These are phyloP conservation scores for Ophion obscuratus DNA, from an alignment of 2,888 invertebrate species.

Conservation along the genomic window DNA sequence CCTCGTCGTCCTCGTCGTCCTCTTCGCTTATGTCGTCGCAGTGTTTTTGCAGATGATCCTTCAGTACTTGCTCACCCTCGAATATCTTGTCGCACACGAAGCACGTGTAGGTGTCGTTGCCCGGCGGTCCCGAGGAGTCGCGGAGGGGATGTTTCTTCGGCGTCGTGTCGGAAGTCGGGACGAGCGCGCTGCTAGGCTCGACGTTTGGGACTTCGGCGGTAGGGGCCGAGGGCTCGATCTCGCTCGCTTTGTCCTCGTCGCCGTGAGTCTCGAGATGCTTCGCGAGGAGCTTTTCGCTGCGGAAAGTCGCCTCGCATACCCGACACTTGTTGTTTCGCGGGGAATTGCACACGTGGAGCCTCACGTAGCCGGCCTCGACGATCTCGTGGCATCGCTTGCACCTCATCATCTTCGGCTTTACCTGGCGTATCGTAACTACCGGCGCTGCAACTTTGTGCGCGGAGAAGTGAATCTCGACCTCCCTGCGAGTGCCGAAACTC, in stretches of 20 bases:
- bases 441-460: conserved; percentile 68
- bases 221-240: conserved; percentile 36
- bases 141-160: conserved; percentile 19
- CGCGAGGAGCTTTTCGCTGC: conserved; percentile 71
- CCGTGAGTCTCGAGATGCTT: conserved; percentile 72
- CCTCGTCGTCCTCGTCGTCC: conserved; percentile 73
- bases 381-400: conserved; percentile 82
- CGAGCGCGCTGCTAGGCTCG: background rate
- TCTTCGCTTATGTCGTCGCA: conserved; percentile 78
- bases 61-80: conserved; percentile 78
- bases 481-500: conserved; percentile 72
- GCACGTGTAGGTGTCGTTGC: conserved; percentile 74
- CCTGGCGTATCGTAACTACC: conserved; percentile 2
- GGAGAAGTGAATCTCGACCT: conserved; percentile 77
- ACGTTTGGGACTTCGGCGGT: conserved; percentile 6
- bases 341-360: conserved; percentile 77
- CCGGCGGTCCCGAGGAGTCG: conserved; percentile 15
- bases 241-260: conserved; percentile 61
- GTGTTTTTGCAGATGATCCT: conserved; percentile 81
- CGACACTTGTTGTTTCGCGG: conserved; percentile 74
- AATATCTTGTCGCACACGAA: conserved; percentile 82
- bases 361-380: conserved; percentile 80
- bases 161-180: background rate
- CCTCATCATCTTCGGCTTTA: conserved; percentile 80
- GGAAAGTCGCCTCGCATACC: conserved; percentile 73